Evolutionary conservation across 1,140 invertebrate genomes (phyloP), one percentile per base, ranked within the genome.

Genomic region (Drosophila equinoxialis): DNA sequence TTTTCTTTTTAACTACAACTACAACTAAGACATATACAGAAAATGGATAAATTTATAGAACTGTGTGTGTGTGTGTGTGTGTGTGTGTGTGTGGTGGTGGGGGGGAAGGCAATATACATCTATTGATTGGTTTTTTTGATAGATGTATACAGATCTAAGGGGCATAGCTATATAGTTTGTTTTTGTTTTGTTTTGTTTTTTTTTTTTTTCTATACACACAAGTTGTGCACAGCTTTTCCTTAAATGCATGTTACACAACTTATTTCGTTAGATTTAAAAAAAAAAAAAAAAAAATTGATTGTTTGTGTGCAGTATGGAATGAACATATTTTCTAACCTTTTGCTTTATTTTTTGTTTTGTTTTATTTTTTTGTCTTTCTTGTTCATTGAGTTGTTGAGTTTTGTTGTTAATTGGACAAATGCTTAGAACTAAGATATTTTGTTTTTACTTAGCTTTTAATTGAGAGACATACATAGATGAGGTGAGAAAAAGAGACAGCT

Each of bases 391-490:
- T 39, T 39, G 35, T 37, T 37, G 35, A 20, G 17, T 51, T 54
- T 72, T 72, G 62, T 59, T 10, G 57, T 77, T 77, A 74, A 71
- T 74, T 78, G 67, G 73, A 64, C 71, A 37, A 41, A 69, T 82
- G 68, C 65, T 75, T 78, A 76, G 61, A 17, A 20, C 55, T 69
- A 87, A 69, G 42, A 76, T 82, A 73, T 86, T 65, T 76, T 79
- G 23, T 87, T 77, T 89, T 87, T 83, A 65, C 41, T 63, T 55
- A 71, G 71, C 51, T 63, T 75, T 62, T 71, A 51, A 42, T 65
- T 77, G 45, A 76, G 66, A 85, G 78, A 78, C 67, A 63, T 35
- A 17, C 67, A 63, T 35, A 37, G 33, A 14, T 20, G 17, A 3
- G 10, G 7, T 51, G 17, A 11, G 45, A 20, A 8, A 51, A 2